Evolutionary conservation across 2,797 vertebrate genomes (phyloP), one percentile per base, ranked within the genome.

Genomic region (Mormyrops attenuatus): DNA sequence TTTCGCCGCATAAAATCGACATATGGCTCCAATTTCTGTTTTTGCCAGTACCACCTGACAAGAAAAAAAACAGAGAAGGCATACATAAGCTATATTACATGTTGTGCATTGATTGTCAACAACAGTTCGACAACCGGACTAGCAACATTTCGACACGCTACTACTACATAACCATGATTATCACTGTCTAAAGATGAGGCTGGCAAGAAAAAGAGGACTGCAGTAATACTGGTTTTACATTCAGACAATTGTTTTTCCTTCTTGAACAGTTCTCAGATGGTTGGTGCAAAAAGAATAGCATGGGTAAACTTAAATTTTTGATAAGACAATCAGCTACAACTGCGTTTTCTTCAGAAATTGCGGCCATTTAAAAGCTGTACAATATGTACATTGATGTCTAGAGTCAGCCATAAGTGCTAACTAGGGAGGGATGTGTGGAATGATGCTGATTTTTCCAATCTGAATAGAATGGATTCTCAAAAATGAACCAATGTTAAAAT

Each of bases 41-140:
- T 95, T 94, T 97, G 95, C 98, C 97, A 99, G 90, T 97, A 99
- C 95, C 96, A 98, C 99, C 99, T 99, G 90, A 85, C 20, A 50
- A 22, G 1, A 22, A n/a, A n/a, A 57, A 11, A 85, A n/a, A 50
- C 82, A 84, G 77, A 82, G n/a, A 41, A 47, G 88, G 86, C 34
- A 13, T 49, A 3, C 38, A 38, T 17, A 11, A 7, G 50, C 15
- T 41, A 30, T 7, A 38, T 52, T n/a, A 60, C 2, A 38, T 55
- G 17, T 38, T 4, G 20, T 3, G 47, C n/a, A 85, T 85, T 52
- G 6, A 85, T 30, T 26, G n/a, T 26, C 34, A 30, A 50, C 11
- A 85, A 50, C 11, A 17, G 11, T 15, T 41, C 38, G n/a, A 20
- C 17, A 69, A 69, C 30, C 13, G 4, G 26, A 69, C 7, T 63